Percentiles rank a stretch among this genome's conserved stretches.
Evolutionary conservation across 2,888 invertebrate genomes (phyloP).

Genomic region (Fragum whitleyi): DNA sequence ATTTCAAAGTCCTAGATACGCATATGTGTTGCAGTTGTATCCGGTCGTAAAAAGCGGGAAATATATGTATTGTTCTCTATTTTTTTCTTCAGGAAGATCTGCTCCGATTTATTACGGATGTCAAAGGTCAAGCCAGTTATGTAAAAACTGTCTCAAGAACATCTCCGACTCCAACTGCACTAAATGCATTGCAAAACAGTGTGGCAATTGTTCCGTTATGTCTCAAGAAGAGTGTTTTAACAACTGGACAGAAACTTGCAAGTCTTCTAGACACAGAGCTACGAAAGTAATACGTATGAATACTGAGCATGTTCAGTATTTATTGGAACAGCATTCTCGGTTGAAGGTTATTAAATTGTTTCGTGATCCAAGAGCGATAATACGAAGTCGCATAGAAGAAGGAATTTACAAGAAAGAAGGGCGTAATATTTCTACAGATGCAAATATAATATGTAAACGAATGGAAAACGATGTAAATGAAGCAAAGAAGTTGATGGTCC

Average conservation of each 20-base stretch:
- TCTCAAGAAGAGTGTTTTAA: no score
- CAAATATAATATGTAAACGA: neutral
- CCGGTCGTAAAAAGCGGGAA: no score
- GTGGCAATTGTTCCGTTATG: no score
- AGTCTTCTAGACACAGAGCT: neutral
- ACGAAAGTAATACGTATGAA: neutral
- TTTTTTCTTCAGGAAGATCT: no score
- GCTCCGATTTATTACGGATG: no score
- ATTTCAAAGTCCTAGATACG: no score
- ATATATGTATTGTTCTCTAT: no score
- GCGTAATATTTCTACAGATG: neutral
- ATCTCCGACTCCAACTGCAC: no score
- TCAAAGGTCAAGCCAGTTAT: no score
- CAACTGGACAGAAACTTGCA: neutral
- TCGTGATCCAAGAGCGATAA: neutral
- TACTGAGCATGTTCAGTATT: neutral
- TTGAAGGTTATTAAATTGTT: conserved; percentile 1
- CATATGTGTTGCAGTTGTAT: no score
- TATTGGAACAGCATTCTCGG: neutral
- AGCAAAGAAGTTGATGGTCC: neutral
- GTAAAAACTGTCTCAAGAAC: no score
- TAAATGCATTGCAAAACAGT: no score
- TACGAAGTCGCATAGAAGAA: neutral
- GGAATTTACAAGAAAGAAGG: neutral
- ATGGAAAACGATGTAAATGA: neutral